phyloP scores from a whole-genome alignment of 2,888 invertebrate genomes.

The Hydropsyche betteni region DNA sequence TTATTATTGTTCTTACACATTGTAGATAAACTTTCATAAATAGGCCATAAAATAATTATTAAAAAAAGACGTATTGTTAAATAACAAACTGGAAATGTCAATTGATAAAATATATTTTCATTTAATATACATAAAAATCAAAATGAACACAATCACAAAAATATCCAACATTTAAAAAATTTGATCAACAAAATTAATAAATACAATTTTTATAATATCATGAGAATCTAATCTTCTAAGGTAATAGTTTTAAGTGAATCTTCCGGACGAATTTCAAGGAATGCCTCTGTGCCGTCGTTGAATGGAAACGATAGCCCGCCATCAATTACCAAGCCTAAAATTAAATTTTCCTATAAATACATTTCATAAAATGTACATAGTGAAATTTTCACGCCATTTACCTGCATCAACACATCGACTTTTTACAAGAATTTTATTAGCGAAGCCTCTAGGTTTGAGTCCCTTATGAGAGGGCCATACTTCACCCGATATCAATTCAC shows the following conservation, averaged over 20 bases:
- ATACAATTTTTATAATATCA: neutral
- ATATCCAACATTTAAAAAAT: neutral
- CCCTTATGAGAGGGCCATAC: slow-evolving; percentile 84
- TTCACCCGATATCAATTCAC: slow-evolving; percentile 91
- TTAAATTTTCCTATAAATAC: neutral
- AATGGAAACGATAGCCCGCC: slow-evolving; percentile 94
- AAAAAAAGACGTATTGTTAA: neutral
- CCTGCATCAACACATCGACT: slow-evolving; percentile 91
- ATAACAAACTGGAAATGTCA: neutral
- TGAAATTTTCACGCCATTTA: slow-evolving; percentile 49
- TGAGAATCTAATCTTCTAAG: slow-evolving; percentile 9
- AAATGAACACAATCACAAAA: neutral
- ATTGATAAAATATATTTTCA: neutral
- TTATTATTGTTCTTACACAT: too few relatives aligned
- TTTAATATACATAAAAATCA: neutral
- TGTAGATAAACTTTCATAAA: too few relatives aligned
- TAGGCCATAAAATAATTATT: too few relatives aligned
- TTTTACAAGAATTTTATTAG: slow-evolving; percentile 77
- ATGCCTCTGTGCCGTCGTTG: slow-evolving; percentile 90
- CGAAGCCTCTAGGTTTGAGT: slow-evolving; percentile 79
- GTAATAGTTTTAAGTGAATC: slow-evolving; percentile 86
- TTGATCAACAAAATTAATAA: neutral
- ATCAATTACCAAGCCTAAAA: slow-evolving; percentile 86
- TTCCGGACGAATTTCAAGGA: slow-evolving; percentile 84
- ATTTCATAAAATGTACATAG: neutral